Percentiles rank a stretch among this genome's conserved stretches.
Evolutionary conservation across 2,797 vertebrate genomes (phyloP).

Genomic region (Paratrypauchen microcephalus): DNA sequence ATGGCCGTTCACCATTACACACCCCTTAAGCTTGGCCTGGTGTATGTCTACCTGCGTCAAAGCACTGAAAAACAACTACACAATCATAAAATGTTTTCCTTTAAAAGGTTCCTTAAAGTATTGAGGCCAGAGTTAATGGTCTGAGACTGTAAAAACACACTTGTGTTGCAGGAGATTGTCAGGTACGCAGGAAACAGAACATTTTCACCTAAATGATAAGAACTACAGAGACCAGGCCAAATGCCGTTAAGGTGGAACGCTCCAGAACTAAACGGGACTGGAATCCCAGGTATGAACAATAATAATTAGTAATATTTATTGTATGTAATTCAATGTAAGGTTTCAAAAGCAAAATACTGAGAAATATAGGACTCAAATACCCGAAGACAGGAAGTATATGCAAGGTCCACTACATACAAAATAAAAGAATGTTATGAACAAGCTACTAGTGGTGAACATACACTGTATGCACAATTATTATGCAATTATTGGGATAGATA

Average conservation of each 20-base stretch:
- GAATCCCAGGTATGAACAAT: no score
- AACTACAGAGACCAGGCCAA: background rate
- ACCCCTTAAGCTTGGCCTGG: background rate
- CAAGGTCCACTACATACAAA: no score
- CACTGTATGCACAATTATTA: no score
- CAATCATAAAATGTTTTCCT: constrained; percentile 2
- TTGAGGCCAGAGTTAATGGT: background rate
- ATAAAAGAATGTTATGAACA: no score
- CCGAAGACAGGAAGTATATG: no score
- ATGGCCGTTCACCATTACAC: background rate
- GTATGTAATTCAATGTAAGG: no score
- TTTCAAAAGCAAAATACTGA: no score
- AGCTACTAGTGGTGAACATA: no score
- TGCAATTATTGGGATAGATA: no score
- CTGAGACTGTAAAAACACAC: constrained; percentile 1
- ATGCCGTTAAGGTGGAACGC: background rate
- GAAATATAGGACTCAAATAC: no score
- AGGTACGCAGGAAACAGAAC: constrained; percentile 7
- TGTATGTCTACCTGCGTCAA: background rate
- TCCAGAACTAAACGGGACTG: background rate
- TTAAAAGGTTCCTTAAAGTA: background rate
- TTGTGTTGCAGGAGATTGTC: background rate
- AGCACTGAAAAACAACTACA: background rate
- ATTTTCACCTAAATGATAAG: constrained; percentile 10
- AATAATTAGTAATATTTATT: no score